Conservation (phyloP, 2,113 vertebrate species). For the Platysternon megacephalum region DNA sequence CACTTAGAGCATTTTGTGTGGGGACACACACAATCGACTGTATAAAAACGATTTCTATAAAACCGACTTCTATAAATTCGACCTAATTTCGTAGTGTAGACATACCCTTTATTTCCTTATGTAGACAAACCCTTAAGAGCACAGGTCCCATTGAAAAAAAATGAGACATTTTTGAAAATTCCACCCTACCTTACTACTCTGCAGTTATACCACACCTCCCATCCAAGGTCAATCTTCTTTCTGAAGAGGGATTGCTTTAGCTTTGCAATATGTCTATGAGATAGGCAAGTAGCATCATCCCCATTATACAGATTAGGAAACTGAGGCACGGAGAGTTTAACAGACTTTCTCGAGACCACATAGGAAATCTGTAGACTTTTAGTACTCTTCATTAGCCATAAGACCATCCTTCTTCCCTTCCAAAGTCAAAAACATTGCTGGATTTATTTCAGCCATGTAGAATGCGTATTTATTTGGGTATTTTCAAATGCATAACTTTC, state of each 20-base stretch:
- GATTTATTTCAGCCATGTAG: not conserved
- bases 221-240: constrained; percentile 12
- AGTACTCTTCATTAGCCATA: not conserved
- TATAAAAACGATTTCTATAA: too few relatives aligned
- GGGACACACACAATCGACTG: too few relatives aligned
- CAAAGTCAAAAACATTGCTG: not conserved
- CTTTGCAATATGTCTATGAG: not conserved
- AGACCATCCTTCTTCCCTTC: not conserved
- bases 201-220: not conserved
- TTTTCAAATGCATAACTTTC: not conserved
- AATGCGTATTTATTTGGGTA: not conserved
- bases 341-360: not conserved
- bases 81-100: too few relatives aligned
- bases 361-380: rapidly evolving
- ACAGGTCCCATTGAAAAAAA: not conserved
- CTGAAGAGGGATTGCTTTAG: not conserved
- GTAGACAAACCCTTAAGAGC: not conserved
- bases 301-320: not conserved
- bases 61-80: too few relatives aligned
- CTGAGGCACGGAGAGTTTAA: not conserved
- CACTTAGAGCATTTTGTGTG: too few relatives aligned
- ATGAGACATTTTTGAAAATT: too few relatives aligned
- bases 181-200: not conserved
- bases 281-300: not conserved
- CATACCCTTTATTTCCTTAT: too few relatives aligned